Percentiles rank a stretch among this genome's conserved stretches.
These are phyloP conservation scores for Lycocerus yunnanus DNA, from an alignment of 2,888 invertebrate genomes.

Conservation along the genomic window DNA sequence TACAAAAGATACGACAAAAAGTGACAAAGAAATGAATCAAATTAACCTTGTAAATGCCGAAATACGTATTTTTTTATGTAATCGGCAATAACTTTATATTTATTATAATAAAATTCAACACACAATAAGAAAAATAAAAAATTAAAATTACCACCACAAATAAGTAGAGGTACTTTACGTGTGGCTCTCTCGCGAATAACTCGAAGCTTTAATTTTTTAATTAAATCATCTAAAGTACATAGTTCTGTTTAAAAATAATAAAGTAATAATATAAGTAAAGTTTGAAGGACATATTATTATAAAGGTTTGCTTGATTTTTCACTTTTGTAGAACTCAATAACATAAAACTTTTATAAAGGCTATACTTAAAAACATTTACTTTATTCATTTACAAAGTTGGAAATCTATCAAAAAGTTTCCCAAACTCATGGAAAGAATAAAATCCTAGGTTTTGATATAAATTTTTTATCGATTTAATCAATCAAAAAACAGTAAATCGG, in stretches of 20 bases:
- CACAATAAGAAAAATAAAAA: not conserved
- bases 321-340: not conserved
- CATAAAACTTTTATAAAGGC: not conserved
- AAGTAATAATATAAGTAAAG: not conserved
- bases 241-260: too few species aligned
- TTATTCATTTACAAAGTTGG: not conserved
- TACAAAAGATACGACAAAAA: not conserved
- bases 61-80: not conserved
- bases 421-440: not conserved
- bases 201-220: not conserved
- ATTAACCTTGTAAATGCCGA: not conserved
- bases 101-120: not conserved
- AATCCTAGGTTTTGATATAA: not conserved
- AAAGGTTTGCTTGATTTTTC: not conserved
- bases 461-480: not conserved
- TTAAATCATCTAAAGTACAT: too few species aligned
- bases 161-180: not conserved
- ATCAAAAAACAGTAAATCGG: not conserved
- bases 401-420: not conserved
- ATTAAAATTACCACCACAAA: too few species aligned
- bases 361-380: not conserved
- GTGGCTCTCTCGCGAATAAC: not conserved
- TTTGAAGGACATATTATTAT: not conserved
- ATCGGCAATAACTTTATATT: not conserved
- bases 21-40: not conserved